Evolutionary conservation across 1,140 invertebrate species (phyloP).

Genomic region (Aphidius ervi): DNA sequence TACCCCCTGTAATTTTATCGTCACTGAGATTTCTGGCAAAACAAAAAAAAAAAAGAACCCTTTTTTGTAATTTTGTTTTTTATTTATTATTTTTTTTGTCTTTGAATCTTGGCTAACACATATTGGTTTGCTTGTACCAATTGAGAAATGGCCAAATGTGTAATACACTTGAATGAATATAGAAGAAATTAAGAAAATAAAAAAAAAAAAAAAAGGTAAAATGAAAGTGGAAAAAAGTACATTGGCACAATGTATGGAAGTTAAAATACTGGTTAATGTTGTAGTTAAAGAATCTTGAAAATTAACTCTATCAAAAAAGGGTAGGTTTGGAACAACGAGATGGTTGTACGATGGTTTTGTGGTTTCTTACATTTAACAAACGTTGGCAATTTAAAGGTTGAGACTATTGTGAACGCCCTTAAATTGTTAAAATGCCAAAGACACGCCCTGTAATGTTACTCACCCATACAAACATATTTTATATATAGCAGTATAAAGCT

Average conservation of each 20-base stretch:
- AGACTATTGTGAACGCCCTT: slow-evolving; percentile 31
- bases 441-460: slow-evolving; percentile 5
- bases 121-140: no score
- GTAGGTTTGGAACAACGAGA: slow-evolving; percentile 12
- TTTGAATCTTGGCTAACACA: no score
- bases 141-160: no score
- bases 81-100: no score
- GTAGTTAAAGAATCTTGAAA: slow-evolving; percentile 33
- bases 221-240: background rate
- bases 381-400: slow-evolving; percentile 39
- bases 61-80: no score
- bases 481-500: background rate
- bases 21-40: no score
- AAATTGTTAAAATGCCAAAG: slow-evolving; percentile 27
- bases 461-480: no score
- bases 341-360: slow-evolving; percentile 13
- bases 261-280: slow-evolving; percentile 1
- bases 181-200: background rate
- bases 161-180: no score
- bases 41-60: no score
- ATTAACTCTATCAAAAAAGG: slow-evolving; percentile 34
- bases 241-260: background rate
- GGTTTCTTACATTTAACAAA: slow-evolving; percentile 33
- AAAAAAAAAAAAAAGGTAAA: slow-evolving; percentile 8
- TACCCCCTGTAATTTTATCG: no score